phyloP scores from a whole-genome alignment of 2,113 vertebrate genomes.

The Calcarius ornatus region DNA sequence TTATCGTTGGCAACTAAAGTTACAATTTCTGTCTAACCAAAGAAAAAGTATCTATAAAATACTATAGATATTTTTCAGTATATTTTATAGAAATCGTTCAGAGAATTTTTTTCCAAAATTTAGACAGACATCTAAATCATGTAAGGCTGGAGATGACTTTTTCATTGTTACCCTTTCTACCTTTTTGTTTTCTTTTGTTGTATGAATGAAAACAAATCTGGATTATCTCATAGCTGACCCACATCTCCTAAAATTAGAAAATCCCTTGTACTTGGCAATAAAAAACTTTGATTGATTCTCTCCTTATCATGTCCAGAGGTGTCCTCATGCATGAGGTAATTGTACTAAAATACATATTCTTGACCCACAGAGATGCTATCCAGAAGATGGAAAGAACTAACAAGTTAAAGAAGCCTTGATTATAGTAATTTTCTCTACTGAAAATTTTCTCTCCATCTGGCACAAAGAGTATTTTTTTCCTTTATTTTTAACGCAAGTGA shows the following conservation, averaged over 20 bases:
- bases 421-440: not conserved
- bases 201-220: not conserved
- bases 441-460: not conserved
- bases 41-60: not conserved
- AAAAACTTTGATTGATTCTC: not conserved
- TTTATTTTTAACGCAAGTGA: not conserved
- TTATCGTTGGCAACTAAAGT: not conserved
- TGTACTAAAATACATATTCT: not conserved
- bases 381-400: not conserved
- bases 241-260: not conserved
- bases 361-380: not conserved
- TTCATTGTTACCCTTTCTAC: not conserved
- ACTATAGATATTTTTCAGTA: not conserved
- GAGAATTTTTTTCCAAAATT: not conserved
- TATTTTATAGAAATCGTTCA: not conserved
- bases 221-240: not conserved
- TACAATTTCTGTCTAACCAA: not conserved
- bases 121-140: not conserved
- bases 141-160: not conserved
- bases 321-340: not conserved
- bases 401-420: not conserved
- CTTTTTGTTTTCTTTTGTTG: not conserved
- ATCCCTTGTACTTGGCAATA: not conserved
- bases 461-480: not conserved
- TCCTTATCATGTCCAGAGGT: not conserved